Conservation (phyloP, 2,797 vertebrate species). For the Ctenopoma multispine region DNA sequence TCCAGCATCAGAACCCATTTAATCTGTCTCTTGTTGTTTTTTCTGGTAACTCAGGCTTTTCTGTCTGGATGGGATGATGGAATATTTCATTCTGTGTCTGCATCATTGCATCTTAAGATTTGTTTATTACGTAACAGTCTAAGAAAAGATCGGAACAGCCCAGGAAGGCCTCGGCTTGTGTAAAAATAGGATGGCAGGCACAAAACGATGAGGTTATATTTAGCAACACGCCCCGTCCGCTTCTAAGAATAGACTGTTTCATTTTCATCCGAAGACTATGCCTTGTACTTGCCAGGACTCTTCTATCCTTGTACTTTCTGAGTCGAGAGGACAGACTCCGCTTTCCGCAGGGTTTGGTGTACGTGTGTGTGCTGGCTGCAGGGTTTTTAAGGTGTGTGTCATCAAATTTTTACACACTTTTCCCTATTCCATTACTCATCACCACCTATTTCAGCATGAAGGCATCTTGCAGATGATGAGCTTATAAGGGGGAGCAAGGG, state of each 20-base stretch:
- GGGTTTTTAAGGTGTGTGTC: conserved; percentile 42
- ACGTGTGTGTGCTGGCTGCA: conserved; percentile 38
- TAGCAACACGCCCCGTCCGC: conserved; percentile 41
- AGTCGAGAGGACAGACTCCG: conserved; percentile 44
- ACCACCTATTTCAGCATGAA: conserved; percentile 32
- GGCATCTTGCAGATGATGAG: conserved; percentile 39
- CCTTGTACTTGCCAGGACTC: conserved; percentile 39
- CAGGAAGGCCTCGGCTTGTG: conserved; percentile 50
- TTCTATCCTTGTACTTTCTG: conserved; percentile 36
- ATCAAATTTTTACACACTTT: conserved; percentile 61
- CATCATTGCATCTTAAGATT: conserved; percentile 39
- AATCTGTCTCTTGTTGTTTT: neutral
- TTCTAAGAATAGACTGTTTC: conserved; percentile 73
- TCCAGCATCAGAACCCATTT: conserved; percentile 3
- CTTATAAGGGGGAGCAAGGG: conserved; percentile 57
- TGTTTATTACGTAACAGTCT: conserved; percentile 69
- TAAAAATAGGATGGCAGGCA: conserved; percentile 72
- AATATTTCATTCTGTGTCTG: conserved; percentile 32
- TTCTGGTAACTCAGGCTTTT: neutral
- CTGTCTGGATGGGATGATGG: conserved; percentile 26
- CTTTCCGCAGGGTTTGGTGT: conserved; percentile 38
- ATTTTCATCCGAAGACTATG: conserved; percentile 34
- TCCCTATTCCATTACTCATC: conserved; percentile 65
- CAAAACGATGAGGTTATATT: conserved; percentile 68
- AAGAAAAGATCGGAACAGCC: conserved; percentile 61